phyloP scores from a whole-genome alignment of 2,797 vertebrate species.

The Tamandua tetradactyla region DNA sequence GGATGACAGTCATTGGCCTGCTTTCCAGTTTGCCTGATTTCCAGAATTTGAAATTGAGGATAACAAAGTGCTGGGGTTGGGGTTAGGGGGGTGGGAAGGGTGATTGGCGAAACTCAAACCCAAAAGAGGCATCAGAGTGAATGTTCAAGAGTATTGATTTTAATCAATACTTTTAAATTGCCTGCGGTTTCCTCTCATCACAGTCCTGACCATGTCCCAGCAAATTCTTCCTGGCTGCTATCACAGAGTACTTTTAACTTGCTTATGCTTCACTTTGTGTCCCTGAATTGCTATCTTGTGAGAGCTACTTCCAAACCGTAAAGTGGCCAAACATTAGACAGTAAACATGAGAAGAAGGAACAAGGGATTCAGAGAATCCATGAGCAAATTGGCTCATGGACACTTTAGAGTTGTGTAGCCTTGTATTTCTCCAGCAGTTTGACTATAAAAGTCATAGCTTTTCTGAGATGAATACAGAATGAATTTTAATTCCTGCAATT shows the following conservation, averaged over 20 bases:
- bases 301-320: neutral
- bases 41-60: neutral
- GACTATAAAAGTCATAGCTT: neutral
- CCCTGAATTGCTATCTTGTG: neutral
- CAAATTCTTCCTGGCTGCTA: neutral
- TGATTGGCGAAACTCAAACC: neutral
- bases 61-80: neutral
- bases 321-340: slow-evolving; percentile 6
- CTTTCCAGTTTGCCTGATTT: neutral
- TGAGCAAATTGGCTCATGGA: neutral
- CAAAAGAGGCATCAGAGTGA: too few species aligned
- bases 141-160: too few species aligned
- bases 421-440: neutral
- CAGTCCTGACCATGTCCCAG: neutral
- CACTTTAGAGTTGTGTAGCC: neutral
- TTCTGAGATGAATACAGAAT: slow-evolving; percentile 23
- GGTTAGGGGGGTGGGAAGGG: too few species aligned
- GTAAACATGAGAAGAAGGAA: slow-evolving; percentile 11
- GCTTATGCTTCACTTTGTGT: slow-evolving; percentile 7
- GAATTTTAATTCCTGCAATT: neutral
- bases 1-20: neutral
- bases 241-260: slow-evolving; percentile 11
- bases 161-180: neutral
- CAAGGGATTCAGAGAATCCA: neutral
- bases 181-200: neutral